Conservation (phyloP, 2,113 vertebrate species). For the Silurus glanis region DNA sequence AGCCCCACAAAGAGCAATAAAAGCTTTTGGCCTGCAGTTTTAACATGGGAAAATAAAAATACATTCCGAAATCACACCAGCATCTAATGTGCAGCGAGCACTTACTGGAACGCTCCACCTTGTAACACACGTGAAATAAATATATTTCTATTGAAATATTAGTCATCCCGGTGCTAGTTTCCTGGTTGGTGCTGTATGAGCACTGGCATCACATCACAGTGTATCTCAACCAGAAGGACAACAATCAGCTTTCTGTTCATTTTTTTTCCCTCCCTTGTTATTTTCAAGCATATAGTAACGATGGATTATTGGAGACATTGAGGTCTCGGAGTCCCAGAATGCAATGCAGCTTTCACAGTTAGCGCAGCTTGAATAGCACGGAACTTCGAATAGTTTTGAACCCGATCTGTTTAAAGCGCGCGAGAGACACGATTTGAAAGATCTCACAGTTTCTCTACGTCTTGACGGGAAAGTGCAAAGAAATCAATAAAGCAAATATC, state of each 20-base stretch:
- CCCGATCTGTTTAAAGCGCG: too few relatives aligned
- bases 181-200: not conserved
- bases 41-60: too few relatives aligned
- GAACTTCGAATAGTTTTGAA: too few relatives aligned
- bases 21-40: not conserved
- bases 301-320: too few relatives aligned
- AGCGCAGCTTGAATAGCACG: too few relatives aligned
- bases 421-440: not conserved
- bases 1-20: not conserved
- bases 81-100: not conserved
- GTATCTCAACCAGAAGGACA: too few relatives aligned
- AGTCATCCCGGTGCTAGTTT: not conserved
- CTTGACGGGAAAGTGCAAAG: not conserved
- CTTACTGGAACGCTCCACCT: not conserved
- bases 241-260: too few relatives aligned
- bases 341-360: too few relatives aligned
- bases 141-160: not conserved
- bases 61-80: not conserved
- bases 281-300: too few relatives aligned
- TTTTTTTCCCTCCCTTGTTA: too few relatives aligned
- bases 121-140: not conserved
- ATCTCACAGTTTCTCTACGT: not conserved
- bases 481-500: not conserved
- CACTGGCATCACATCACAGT: too few relatives aligned
- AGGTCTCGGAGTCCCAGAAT: too few relatives aligned